phyloP scores from a whole-genome alignment of 2,113 vertebrate species.

The Amphilophus citrinellus region DNA sequence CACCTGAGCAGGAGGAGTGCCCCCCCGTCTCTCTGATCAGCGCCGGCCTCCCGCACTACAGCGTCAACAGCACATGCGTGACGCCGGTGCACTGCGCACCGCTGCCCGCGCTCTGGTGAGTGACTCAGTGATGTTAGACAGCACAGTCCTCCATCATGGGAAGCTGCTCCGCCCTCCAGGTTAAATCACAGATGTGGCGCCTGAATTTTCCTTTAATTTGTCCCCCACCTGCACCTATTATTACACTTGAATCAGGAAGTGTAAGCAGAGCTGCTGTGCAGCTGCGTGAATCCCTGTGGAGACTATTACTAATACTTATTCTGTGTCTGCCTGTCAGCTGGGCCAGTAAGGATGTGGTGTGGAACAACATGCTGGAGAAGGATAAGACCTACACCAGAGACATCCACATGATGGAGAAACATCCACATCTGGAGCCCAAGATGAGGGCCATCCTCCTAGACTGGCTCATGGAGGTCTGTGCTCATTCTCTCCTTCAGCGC shows the following conservation, averaged over 20 bases:
- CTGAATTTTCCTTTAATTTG: neutral
- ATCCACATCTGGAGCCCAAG: constrained; percentile 93
- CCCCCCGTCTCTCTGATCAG: constrained; percentile 61
- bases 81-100: constrained; percentile 86
- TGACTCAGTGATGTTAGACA: neutral
- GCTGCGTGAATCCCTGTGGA: too few relatives aligned
- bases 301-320: too few relatives aligned
- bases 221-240: neutral
- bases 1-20: constrained; percentile 85
- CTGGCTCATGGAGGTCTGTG: constrained; percentile 96
- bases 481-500: neutral
- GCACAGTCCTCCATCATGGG: too few relatives aligned
- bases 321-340: constrained; percentile 80
- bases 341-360: constrained; percentile 94
- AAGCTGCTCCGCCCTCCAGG: neutral
- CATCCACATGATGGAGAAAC: constrained; percentile 87
- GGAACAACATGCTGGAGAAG: constrained; percentile 94
- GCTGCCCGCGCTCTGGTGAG: constrained; percentile 89
- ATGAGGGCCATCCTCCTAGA: constrained; percentile 96
- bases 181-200: neutral
- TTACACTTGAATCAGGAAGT: too few relatives aligned
- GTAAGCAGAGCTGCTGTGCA: too few relatives aligned
- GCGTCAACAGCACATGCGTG: constrained; percentile 71
- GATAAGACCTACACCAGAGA: constrained; percentile 88
- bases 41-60: constrained; percentile 69